Conservation (phyloP, 2,888 invertebrate genomes). For the Crioceris asparagi region DNA sequence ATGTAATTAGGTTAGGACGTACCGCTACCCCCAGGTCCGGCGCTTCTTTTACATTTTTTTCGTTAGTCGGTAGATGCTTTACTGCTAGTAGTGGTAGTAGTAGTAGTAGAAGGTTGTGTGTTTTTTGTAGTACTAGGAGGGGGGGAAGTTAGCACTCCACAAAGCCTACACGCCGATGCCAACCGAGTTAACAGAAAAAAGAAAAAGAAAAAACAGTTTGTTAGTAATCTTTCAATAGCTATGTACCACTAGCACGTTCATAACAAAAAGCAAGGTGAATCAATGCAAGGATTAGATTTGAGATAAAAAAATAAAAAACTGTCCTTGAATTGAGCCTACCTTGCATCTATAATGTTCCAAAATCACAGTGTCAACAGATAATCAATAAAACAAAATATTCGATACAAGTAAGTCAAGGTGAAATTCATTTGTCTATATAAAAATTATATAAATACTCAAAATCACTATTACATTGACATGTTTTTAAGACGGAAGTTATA, state of each 20-base stretch:
- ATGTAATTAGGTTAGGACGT: slow-evolving; percentile 35
- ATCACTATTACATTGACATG: neutral
- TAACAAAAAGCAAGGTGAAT: slow-evolving; percentile 21
- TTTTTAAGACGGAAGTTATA: neutral
- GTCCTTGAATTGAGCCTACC: no score
- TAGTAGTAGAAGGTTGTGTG: slow-evolving; percentile 29
- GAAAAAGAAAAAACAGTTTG: slow-evolving; percentile 38
- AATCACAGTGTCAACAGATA: no score
- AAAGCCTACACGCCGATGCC: slow-evolving; percentile 47
- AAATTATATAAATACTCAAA: neutral
- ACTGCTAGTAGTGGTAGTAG: slow-evolving; percentile 29
- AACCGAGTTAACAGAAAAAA: slow-evolving; percentile 41
- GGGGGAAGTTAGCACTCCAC: slow-evolving; percentile 61
- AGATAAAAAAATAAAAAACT: no score
- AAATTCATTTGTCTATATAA: no score
- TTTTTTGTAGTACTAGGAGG: slow-evolving; percentile 27
- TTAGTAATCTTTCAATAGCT: slow-evolving; percentile 35
- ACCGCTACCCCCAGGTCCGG: slow-evolving; percentile 32
- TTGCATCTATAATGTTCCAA: no score
- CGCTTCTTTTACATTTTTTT: neutral
- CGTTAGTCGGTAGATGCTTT: slow-evolving; percentile 24
- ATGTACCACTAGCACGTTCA: slow-evolving; percentile 20
- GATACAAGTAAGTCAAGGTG: slow-evolving; percentile 27
- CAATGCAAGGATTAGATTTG: no score
- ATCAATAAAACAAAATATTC: slow-evolving; percentile 28